Percentiles rank a stretch among this genome's conserved stretches.
Evolutionary conservation across 2,888 invertebrate species (phyloP).

Genomic region (Lepidocyrtoides sp.): DNA sequence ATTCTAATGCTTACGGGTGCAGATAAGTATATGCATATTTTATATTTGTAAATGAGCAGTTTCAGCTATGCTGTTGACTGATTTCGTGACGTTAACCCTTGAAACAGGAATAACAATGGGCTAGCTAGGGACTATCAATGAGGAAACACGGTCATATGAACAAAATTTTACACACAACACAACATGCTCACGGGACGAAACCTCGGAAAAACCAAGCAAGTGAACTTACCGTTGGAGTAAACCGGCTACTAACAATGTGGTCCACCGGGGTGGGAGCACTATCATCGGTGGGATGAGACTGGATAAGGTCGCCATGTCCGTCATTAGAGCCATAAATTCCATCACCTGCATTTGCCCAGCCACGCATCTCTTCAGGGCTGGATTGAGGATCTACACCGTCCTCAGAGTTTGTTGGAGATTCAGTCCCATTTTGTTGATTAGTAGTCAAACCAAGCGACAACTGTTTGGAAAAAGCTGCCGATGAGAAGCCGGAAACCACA

Average conservation of each 20-base stretch:
- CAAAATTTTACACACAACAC: not conserved
- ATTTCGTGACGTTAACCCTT: too few species aligned
- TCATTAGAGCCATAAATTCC: slow-evolving; percentile 7
- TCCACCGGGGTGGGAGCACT: slow-evolving; percentile 78
- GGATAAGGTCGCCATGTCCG: not conserved
- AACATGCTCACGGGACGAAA: not conserved
- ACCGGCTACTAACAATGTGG: slow-evolving; percentile 63
- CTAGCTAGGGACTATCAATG: too few species aligned
- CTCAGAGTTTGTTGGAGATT: slow-evolving; percentile 46
- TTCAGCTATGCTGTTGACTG: not conserved
- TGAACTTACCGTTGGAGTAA: slow-evolving; percentile 67
- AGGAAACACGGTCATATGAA: too few species aligned
- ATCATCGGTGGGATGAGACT: slow-evolving; percentile 67
- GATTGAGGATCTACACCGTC: slow-evolving; percentile 42
- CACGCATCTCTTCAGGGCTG: slow-evolving; percentile 54
- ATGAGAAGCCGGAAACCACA: slow-evolving; percentile 49
- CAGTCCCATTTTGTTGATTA: not conserved
- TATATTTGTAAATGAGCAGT: too few species aligned
- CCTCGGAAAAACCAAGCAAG: not conserved
- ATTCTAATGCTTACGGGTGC: too few species aligned
- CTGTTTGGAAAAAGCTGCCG: slow-evolving; percentile 58
- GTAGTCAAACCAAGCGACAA: slow-evolving; percentile 46
- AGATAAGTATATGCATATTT: too few species aligned
- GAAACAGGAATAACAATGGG: too few species aligned
- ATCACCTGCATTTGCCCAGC: slow-evolving; percentile 31